Evolutionary conservation across 2,113 vertebrate genomes (phyloP).

Genomic region (Nesogale talazaci): DNA sequence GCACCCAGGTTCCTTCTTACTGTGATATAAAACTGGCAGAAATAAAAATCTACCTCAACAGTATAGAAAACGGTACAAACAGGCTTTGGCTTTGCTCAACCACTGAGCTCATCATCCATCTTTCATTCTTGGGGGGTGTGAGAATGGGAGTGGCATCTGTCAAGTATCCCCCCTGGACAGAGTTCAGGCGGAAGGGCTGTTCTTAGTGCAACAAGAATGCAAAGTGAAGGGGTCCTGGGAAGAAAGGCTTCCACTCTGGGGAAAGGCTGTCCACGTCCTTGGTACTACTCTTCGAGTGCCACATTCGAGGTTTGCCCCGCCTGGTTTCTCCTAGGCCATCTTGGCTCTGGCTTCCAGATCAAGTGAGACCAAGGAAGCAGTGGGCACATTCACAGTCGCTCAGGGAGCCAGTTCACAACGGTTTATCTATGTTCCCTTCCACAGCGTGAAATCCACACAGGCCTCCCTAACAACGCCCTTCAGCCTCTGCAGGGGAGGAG

Average conservation of each 20-base stretch:
- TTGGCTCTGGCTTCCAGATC: slow-evolving; percentile 16
- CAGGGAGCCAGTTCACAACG: slow-evolving; percentile 58
- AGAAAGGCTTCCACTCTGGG: slow-evolving; percentile 27
- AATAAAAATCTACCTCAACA: slow-evolving; percentile 1
- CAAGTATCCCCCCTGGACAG: slow-evolving; percentile 6
- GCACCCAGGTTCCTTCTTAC: background rate
- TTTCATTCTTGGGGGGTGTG: slow-evolving; percentile 23
- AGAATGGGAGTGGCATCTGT: background rate
- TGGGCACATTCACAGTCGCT: slow-evolving; percentile 29
- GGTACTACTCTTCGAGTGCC: background rate
- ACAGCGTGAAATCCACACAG: slow-evolving; percentile 14
- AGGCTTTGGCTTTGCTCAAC: slow-evolving; percentile 38
- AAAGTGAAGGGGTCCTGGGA: slow-evolving; percentile 59
- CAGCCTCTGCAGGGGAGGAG: slow-evolving; percentile 57
- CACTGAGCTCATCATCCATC: background rate
- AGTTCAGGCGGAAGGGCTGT: slow-evolving; percentile 43
- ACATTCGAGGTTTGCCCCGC: slow-evolving; percentile 6
- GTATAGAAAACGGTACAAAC: background rate
- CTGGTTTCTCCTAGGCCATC: slow-evolving; percentile 50
- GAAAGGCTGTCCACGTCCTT: background rate
- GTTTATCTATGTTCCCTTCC: slow-evolving; percentile 53
- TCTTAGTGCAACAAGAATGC: slow-evolving; percentile 59
- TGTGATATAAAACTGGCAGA: background rate
- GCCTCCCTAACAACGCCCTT: slow-evolving; percentile 61
- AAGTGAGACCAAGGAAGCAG: slow-evolving; percentile 55